These are phyloP conservation scores for Hystrix cristata DNA, from an alignment of 2,113 vertebrate genomes.

Conservation along the genomic window DNA sequence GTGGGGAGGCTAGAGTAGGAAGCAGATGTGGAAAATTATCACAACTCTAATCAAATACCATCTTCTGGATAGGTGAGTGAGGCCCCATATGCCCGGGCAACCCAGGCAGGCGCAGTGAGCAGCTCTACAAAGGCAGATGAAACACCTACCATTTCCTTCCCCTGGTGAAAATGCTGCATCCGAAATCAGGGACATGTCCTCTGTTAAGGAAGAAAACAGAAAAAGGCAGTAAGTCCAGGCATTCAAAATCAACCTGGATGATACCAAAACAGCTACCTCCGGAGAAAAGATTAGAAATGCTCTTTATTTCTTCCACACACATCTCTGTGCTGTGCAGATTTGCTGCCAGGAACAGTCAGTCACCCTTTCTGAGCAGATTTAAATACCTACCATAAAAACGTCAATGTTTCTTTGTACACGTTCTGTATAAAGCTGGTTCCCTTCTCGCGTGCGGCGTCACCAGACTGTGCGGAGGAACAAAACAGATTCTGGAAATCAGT, in stretches of 20 bases:
- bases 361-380: not conserved
- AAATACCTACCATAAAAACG: not conserved
- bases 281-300: not conserved
- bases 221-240: not conserved
- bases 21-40: not conserved
- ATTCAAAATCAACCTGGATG: not conserved
- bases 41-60: not conserved
- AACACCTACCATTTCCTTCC: not conserved
- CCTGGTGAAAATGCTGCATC: not conserved
- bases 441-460: not conserved
- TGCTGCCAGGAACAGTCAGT: not conserved
- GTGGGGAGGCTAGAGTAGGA: not conserved
- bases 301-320: not conserved
- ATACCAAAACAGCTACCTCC: not conserved
- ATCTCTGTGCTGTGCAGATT: not conserved
- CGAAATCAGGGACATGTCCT: not conserved
- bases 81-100: not conserved
- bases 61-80: not conserved
- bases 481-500: not conserved
- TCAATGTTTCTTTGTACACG: slow-evolving; percentile 19
- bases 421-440: not conserved
- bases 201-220: not conserved
- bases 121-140: not conserved
- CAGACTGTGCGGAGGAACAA: not conserved
- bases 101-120: not conserved